Percentiles rank a stretch among this genome's conserved stretches.
These are phyloP conservation scores for Clupea harengus DNA, from an alignment of 2,113 vertebrate species.

Conservation along the genomic window DNA sequence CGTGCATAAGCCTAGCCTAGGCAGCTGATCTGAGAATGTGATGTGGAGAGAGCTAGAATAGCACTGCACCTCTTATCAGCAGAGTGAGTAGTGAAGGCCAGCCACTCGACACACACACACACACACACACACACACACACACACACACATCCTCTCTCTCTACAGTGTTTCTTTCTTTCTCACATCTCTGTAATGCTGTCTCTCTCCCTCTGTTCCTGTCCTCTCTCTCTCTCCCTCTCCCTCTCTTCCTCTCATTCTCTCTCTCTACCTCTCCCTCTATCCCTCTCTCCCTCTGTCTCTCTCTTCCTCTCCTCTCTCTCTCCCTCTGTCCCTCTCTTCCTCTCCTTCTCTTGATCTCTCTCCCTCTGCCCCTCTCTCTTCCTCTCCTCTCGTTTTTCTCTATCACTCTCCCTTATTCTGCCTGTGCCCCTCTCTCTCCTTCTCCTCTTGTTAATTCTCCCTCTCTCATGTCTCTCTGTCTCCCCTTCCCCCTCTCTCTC, in stretches of 20 bases:
- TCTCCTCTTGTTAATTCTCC: too few species aligned
- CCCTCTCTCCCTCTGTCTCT: not conserved
- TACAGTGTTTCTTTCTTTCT: not conserved
- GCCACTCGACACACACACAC: not conserved
- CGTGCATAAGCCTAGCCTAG: not conserved
- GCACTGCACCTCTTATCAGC: not conserved
- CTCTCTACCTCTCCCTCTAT: not conserved
- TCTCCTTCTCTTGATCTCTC: not conserved
- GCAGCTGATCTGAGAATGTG: not conserved
- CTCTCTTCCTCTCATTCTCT: not conserved
- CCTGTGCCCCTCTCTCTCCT: not conserved
- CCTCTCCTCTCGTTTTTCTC: slow-evolving; percentile 5
- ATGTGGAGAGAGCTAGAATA: too few species aligned
- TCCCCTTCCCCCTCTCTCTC: too few species aligned
- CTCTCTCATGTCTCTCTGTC: not conserved
- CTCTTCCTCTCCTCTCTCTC: not conserved
- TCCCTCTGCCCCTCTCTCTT: not conserved
- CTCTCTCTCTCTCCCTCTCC: too few species aligned
- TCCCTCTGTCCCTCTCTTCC: not conserved
- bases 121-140: too few species aligned
- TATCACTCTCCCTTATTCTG: not conserved
- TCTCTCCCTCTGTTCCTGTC: not conserved
- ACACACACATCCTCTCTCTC: too few species aligned
- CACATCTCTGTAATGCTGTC: too few species aligned
- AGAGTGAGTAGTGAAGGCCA: not conserved